Conservation (phyloP, 2,888 invertebrate genomes). For the Malacosoma neustria region DNA sequence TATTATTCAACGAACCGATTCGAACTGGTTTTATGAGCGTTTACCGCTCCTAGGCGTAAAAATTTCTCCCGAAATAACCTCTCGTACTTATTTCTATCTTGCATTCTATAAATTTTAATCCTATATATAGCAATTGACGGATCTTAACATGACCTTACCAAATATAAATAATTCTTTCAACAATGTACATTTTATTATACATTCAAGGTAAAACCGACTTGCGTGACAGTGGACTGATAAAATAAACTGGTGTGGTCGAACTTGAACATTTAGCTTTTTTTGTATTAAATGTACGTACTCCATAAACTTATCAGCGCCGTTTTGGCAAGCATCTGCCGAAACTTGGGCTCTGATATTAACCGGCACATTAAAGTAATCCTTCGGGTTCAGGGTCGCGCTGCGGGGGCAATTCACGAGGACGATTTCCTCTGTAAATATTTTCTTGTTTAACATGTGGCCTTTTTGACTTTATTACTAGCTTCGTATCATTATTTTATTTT, state of each 20-base stretch:
- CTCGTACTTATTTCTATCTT: not conserved
- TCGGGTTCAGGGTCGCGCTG: slow-evolving; percentile 49
- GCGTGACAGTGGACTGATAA: not conserved
- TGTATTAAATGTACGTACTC: slow-evolving; percentile 5
- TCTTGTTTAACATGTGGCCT: slow-evolving; percentile 25
- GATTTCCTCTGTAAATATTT: slow-evolving; percentile 34
- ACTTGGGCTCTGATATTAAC: slow-evolving; percentile 39
- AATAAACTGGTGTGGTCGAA: not conserved
- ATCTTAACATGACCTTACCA: not conserved
- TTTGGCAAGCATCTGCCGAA: slow-evolving; percentile 63
- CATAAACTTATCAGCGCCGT: slow-evolving; percentile 42
- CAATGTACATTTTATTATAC: not conserved
- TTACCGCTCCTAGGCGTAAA: slow-evolving; percentile 38
- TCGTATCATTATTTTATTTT: not conserved
- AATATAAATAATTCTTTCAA: not conserved
- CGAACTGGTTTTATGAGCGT: slow-evolving; percentile 58
- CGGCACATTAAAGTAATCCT: slow-evolving; percentile 47
- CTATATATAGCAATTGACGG: not conserved
- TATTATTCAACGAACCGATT: slow-evolving; percentile 56
- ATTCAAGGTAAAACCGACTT: not conserved
- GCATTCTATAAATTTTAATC: not conserved
- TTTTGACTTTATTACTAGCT: slow-evolving; percentile 23
- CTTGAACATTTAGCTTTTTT: not conserved
- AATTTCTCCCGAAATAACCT: slow-evolving; percentile 30
- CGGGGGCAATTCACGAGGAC: slow-evolving; percentile 31